These are phyloP conservation scores for Heliconius himera DNA, from an alignment of 1,140 invertebrate species.

Conservation along the genomic window DNA sequence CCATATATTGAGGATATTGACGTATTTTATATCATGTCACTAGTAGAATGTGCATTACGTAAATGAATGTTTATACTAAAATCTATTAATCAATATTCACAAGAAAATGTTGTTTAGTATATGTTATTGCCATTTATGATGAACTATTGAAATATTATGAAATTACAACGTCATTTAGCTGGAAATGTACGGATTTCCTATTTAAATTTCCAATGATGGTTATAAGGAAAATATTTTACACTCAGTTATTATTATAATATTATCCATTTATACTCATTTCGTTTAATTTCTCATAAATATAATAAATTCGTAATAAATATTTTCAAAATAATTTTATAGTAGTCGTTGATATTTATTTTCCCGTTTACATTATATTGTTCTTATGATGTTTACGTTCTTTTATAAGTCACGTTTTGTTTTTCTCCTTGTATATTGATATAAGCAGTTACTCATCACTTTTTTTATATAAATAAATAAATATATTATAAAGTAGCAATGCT, in stretches of 20 bases:
- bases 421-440: neutral
- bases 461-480: neutral
- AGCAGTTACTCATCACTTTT: neutral
- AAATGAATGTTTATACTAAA: conserved; percentile 13
- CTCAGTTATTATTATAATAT: neutral
- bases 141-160: neutral
- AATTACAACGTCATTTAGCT: neutral
- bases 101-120: neutral
- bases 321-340: too few relatives aligned
- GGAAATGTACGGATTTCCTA: neutral
- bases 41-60: neutral
- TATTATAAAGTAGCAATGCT: neutral
- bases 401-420: neutral
- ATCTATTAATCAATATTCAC: neutral
- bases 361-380: neutral
- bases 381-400: neutral
- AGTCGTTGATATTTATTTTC: too few relatives aligned
- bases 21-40: conserved; percentile 14
- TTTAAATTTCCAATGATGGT: neutral
- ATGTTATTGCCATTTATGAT: neutral
- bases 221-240: neutral
- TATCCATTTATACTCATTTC: neutral
- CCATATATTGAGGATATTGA: neutral
- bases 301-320: neutral
- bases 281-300: neutral